Evolutionary conservation across 2,113 vertebrate genomes (phyloP).

Genomic region (Actinemys pallida): DNA sequence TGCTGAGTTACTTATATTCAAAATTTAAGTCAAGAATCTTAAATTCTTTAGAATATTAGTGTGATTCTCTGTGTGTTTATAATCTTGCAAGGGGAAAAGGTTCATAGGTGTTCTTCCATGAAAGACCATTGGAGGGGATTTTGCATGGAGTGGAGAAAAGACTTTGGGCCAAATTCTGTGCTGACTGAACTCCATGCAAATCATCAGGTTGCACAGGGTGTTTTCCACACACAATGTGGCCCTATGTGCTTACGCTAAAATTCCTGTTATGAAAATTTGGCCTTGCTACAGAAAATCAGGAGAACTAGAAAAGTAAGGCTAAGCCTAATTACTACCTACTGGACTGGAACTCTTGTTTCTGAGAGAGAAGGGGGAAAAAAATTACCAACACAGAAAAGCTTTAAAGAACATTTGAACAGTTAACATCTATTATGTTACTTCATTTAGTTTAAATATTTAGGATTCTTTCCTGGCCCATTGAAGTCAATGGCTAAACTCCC

Average conservation of each 20-base stretch:
- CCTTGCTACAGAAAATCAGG: not conserved
- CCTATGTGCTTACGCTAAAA: not conserved
- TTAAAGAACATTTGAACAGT: not conserved
- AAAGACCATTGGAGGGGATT: not conserved
- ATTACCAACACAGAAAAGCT: not conserved
- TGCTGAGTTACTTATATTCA: not conserved
- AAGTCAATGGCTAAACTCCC: not conserved
- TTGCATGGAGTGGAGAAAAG: not conserved
- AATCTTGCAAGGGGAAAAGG: not conserved
- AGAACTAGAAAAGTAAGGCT: not conserved
- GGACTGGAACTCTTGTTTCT: not conserved
- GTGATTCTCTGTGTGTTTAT: not conserved
- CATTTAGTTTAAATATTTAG: not conserved
- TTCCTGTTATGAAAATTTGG: not conserved
- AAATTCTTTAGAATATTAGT: not conserved
- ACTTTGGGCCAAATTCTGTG: not conserved
- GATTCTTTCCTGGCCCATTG: not conserved
- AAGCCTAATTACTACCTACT: not conserved
- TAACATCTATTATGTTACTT: not conserved
- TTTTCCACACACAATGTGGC: not conserved
- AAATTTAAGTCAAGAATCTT: rapidly evolving
- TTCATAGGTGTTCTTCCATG: not conserved
- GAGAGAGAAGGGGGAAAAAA: not conserved
- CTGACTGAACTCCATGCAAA: not conserved
- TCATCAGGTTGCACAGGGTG: not conserved